Evolutionary conservation across 2,797 vertebrate species (phyloP).

Genomic region (Tokudaia muenninki): DNA sequence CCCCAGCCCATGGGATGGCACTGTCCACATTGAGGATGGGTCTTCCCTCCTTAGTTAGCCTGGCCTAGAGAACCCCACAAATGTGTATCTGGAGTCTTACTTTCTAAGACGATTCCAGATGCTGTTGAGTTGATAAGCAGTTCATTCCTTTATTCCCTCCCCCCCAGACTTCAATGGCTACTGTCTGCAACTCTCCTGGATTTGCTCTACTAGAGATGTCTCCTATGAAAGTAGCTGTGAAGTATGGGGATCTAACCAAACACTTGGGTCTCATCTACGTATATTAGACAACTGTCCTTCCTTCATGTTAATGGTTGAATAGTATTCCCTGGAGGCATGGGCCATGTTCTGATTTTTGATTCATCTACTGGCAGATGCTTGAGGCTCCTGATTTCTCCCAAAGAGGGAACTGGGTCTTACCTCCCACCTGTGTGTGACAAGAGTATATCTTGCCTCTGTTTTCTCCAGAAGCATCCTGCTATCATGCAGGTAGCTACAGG

Average conservation of each 20-base stretch:
- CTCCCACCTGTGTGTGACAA: neutral
- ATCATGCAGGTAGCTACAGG: neutral
- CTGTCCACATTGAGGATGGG: neutral
- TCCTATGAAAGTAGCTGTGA: neutral
- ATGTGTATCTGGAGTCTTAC: neutral
- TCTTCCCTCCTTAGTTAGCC: neutral
- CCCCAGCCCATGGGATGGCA: neutral
- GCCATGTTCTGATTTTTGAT: no score
- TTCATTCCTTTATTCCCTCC: neutral
- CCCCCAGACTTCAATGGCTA: neutral
- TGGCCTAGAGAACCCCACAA: neutral
- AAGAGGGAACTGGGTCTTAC: neutral
- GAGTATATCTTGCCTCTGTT: fast-evolving
- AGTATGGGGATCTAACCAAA: no score
- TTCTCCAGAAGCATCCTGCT: neutral
- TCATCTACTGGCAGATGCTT: neutral
- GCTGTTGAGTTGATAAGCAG: neutral
- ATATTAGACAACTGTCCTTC: neutral
- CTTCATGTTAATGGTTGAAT: no score
- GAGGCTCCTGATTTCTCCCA: neutral
- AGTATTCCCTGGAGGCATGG: neutral
- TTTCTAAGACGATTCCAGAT: neutral
- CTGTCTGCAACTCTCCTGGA: neutral
- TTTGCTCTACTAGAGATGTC: neutral
- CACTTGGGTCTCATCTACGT: neutral